Evolutionary conservation across 2,113 vertebrate species (phyloP).

Genomic region (Amia ocellicauda): DNA sequence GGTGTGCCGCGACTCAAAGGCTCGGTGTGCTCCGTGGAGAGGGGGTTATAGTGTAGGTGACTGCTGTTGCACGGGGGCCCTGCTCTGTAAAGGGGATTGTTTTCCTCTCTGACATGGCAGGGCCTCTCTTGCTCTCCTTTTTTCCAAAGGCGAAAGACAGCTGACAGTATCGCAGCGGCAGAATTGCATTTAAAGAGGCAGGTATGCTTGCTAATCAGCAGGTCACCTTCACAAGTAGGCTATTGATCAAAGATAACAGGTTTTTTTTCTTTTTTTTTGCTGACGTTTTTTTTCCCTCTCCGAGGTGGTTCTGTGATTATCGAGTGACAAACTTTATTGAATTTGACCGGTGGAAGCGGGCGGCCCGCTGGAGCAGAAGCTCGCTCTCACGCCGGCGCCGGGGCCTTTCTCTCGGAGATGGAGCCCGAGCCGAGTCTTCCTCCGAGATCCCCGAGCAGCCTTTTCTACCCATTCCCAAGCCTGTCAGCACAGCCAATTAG

Average conservation of each 20-base stretch:
- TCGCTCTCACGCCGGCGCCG: slow-evolving; percentile 67
- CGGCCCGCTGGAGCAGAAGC: slow-evolving; percentile 76
- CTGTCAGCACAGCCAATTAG: slow-evolving; percentile 87
- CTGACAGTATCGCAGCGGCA: slow-evolving; percentile 4
- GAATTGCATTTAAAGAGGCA: slow-evolving; percentile 60
- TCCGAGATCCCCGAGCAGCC: slow-evolving; percentile 79
- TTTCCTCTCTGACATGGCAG: slow-evolving; percentile 5
- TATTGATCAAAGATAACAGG: slow-evolving; percentile 80
- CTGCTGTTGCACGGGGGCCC: no score
- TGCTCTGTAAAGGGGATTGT: not conserved
- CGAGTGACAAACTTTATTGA: slow-evolving; percentile 83
- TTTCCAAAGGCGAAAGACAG: not conserved
- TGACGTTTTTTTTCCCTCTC: no score
- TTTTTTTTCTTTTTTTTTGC: slow-evolving; percentile 42
- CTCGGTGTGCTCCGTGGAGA: no score
- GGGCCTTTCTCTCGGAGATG: slow-evolving; percentile 76
- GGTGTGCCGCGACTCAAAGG: no score
- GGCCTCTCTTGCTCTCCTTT: not conserved
- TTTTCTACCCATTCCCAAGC: slow-evolving; percentile 79
- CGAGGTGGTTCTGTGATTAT: slow-evolving; percentile 70
- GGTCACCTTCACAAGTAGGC: slow-evolving; percentile 80
- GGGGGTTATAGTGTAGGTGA: no score
- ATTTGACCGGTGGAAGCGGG: slow-evolving; percentile 79
- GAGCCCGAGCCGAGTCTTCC: slow-evolving; percentile 79
- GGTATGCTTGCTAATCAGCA: slow-evolving; percentile 74